Percentiles rank a stretch among this genome's conserved stretches.
phyloP scores from a whole-genome alignment of 2,888 invertebrate species.

The Drosophila incognita region DNA sequence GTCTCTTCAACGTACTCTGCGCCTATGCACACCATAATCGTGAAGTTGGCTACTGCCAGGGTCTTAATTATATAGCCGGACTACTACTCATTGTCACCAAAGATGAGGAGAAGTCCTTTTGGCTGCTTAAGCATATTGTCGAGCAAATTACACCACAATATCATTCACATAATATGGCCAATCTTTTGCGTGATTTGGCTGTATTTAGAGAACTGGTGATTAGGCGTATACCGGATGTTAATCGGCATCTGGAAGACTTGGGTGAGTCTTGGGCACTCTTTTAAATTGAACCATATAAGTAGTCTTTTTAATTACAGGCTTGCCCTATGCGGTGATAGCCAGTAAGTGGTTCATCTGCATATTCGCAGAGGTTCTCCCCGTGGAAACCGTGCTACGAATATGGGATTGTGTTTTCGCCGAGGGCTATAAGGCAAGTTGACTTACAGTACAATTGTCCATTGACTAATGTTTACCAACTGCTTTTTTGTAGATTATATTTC shows the following conservation, averaged over 20 bases:
- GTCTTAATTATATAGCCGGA: slow-evolving; percentile 96
- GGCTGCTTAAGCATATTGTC: slow-evolving; percentile 95
- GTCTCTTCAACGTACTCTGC: slow-evolving; percentile 93
- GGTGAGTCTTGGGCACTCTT: slow-evolving; percentile 85
- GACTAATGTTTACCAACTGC: neutral
- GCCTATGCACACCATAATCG: slow-evolving; percentile 95
- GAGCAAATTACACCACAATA: slow-evolving; percentile 95
- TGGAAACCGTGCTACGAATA: slow-evolving; percentile 96
- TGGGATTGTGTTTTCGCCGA: slow-evolving; percentile 98
- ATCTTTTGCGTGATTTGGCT: slow-evolving; percentile 94
- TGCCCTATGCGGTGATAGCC: slow-evolving; percentile 95
- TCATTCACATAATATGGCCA: slow-evolving; percentile 95
- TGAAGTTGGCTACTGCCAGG: slow-evolving; percentile 97
- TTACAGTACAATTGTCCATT: neutral
- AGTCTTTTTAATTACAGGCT: slow-evolving; percentile 85
- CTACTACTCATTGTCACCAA: slow-evolving; percentile 93
- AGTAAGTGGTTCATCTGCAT: slow-evolving; percentile 98
- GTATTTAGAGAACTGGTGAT: slow-evolving; percentile 95
- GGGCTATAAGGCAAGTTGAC: slow-evolving; percentile 89
- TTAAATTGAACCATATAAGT: too few relatives aligned
- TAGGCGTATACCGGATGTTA: slow-evolving; percentile 92
- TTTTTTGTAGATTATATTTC: slow-evolving; percentile 89
- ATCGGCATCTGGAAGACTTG: slow-evolving; percentile 91
- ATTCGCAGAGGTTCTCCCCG: slow-evolving; percentile 96
- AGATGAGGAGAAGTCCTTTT: slow-evolving; percentile 96